Base-by-base conservation (phyloP, 1,140 invertebrate species). In the Brachystomella parvula region DNA sequence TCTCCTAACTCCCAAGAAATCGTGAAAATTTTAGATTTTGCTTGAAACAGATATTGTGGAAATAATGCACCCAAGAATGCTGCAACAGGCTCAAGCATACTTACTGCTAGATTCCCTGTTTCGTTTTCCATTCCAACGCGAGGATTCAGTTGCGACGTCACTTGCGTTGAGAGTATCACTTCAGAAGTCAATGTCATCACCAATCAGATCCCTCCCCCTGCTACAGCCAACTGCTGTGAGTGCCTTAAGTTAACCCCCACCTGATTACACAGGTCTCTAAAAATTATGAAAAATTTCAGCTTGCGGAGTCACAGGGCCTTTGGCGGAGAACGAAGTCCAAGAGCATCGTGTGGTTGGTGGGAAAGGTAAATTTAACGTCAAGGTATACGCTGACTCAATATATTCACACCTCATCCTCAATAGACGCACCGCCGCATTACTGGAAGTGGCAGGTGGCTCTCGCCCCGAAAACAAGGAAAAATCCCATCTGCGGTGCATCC, bases 401-500 rank as follows among this genome's bases (percentile, higher is more conserved):
- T n/a, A n/a, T n/a, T n/a, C n/a, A n/a, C n/a, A n/a, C n/a, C n/a
- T n/a, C n/a, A n/a, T n/a, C n/a, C n/a, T n/a, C n/a, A n/a, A n/a
- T n/a, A n/a, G 75, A 75, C 53, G 76, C 77, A 17, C 69, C 74
- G 24, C 64, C 75, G 1, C 67, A 74, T 24, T 75, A 76, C 56
- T 79, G 78, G 71, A 78, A 76, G 3, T 80, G 79, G 79, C 74
- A 76, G 47, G 76, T 75, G 24, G 77, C 76, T 3, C 73, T 79
- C 60, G 72, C 73, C 6, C 65, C 76, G 19, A 74, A 75, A 44
- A 71, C 80, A 28, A 73, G 78, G 66, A 56, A 60, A 30, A 31
- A 21, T 29, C 81, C 82, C 69, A 79, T 81, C 66, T 85, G 84
- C 75, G 84, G 84, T 0, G 84, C 81, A n/a, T 79, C 81, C 28